Percentiles rank a stretch among this genome's conserved stretches.
Evolutionary conservation across 2,888 invertebrate genomes (phyloP).

Genomic region (Sepiola atlantica): DNA sequence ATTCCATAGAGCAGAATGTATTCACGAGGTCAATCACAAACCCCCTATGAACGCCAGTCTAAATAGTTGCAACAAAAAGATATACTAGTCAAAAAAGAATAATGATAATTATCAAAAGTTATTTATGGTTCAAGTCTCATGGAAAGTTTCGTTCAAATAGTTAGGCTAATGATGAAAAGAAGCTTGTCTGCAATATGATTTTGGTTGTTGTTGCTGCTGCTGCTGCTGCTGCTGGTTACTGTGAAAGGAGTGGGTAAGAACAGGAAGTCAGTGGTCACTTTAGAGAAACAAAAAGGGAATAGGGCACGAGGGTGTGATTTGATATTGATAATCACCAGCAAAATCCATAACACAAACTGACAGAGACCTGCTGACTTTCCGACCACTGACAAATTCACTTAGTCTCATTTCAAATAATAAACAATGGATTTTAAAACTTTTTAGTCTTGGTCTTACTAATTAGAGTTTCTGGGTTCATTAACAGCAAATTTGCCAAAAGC

Average conservation of each 20-base stretch:
- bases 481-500: not conserved
- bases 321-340: not conserved
- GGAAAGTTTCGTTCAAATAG: not conserved
- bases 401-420: not conserved
- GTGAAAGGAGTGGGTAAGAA: not conserved
- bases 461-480: not conserved
- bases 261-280: too few species aligned
- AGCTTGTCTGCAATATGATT: not conserved
- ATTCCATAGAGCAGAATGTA: too few species aligned
- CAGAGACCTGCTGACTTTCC: conserved; percentile 19
- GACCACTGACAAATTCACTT: conserved; percentile 20
- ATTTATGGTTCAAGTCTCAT: not conserved
- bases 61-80: too few species aligned
- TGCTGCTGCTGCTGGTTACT: not conserved
- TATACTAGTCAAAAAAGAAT: too few species aligned
- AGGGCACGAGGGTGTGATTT: not conserved
- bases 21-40: too few species aligned
- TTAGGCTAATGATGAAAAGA: not conserved
- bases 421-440: not conserved
- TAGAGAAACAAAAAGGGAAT: not conserved
- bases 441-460: not conserved
- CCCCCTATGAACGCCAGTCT: too few species aligned
- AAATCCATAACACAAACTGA: not conserved
- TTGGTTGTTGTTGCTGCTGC: not conserved
- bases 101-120: not conserved